Percentiles rank a stretch among this genome's conserved stretches.
These are phyloP conservation scores for Nannoperca australis DNA, from an alignment of 2,797 vertebrate species.

Conservation along the genomic window DNA sequence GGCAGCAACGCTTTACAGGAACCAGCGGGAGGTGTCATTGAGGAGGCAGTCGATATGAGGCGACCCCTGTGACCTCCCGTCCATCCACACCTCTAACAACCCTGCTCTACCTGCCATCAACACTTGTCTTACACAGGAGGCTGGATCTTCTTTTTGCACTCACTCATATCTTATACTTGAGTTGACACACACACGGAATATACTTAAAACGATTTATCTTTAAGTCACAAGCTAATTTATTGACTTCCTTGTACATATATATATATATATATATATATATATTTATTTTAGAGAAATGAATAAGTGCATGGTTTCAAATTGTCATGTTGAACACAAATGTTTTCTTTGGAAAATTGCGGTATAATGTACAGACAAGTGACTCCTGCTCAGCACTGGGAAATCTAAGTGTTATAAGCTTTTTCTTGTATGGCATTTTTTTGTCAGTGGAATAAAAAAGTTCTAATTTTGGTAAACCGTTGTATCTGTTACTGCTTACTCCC, in stretches of 20 bases:
- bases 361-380: neutral
- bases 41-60: constrained; percentile 51
- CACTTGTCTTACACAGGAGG: constrained; percentile 29
- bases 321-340: constrained; percentile 7
- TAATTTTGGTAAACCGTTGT: constrained; percentile 16
- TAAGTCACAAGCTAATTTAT: constrained; percentile 61
- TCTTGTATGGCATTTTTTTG: neutral
- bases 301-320: constrained; percentile 27
- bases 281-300: constrained; percentile 55
- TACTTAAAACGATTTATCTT: constrained; percentile 65
- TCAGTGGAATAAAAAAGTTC: constrained; percentile 35
- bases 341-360: constrained; percentile 8
- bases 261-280: constrained; percentile 46
- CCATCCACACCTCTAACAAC: neutral
- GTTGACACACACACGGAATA: constrained; percentile 19
- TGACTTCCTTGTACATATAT: constrained; percentile 49
- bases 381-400: constrained; percentile 4
- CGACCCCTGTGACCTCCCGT: neutral
- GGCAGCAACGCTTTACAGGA: constrained; percentile 77
- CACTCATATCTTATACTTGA: constrained; percentile 18
- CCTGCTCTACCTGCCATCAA: neutral
- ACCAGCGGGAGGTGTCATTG: constrained; percentile 25
- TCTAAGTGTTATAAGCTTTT: constrained; percentile 12
- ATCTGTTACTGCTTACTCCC: constrained; percentile 2
- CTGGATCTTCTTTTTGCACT: constrained; percentile 52